Conservation (phyloP, 2,888 invertebrate genomes). For the Troides oblongomaculatus region DNA sequence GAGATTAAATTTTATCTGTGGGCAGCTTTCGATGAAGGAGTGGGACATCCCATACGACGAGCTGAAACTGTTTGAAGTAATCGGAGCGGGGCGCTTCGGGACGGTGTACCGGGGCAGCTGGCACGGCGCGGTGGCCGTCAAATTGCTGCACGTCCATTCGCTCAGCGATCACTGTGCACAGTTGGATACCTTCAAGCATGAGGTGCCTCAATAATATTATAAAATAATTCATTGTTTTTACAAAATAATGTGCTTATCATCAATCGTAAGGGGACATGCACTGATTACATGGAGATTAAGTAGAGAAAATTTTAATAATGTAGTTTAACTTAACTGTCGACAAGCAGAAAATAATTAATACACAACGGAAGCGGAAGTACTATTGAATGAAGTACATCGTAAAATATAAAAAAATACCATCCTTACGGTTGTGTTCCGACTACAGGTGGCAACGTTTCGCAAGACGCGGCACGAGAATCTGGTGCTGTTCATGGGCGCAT, state of each 20-base stretch:
- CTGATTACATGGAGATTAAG: too few relatives aligned
- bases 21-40: constrained; percentile 92
- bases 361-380: too few relatives aligned
- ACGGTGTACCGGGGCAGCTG: constrained; percentile 96
- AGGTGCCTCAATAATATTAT: constrained; percentile 74
- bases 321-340: too few relatives aligned
- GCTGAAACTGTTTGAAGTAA: constrained; percentile 90
- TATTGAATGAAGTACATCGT: too few relatives aligned
- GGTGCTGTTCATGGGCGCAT: constrained; percentile 99
- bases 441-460: constrained; percentile 93
- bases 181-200: constrained; percentile 96
- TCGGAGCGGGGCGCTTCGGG: constrained; percentile 96
- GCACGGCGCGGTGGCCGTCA: constrained; percentile 99
- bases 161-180: constrained; percentile 90
- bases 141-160: constrained; percentile 95
- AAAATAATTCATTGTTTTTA: too few relatives aligned
- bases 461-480: constrained; percentile 99
- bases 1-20: not conserved
- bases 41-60: constrained; percentile 99
- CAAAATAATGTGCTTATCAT: too few relatives aligned
- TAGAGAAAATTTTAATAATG: too few relatives aligned
- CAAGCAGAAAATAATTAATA: too few relatives aligned
- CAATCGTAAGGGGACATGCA: too few relatives aligned
- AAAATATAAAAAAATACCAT: too few relatives aligned
- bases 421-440: not conserved